Conservation (phyloP, 2,797 vertebrate species). For the Diglossa cyanea region DNA sequence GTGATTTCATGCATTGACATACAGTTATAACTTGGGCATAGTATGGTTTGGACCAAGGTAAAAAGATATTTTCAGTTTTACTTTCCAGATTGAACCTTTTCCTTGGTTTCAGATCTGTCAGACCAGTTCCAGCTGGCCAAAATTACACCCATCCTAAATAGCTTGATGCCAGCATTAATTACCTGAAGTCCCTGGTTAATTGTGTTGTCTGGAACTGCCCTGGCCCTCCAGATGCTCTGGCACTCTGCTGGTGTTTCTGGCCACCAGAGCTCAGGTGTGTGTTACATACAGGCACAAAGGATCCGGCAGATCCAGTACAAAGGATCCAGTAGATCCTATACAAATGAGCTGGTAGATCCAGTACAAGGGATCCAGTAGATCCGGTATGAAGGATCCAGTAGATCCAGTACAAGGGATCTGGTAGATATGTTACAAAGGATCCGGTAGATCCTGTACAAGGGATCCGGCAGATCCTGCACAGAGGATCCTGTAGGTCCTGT, state of each 20-base stretch:
- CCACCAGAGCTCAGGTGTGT: neutral
- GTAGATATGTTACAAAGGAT: too few relatives aligned
- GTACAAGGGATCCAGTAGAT: too few relatives aligned
- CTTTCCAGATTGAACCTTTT: neutral
- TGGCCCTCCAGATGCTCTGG: too few relatives aligned
- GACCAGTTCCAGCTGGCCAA: neutral
- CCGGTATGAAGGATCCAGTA: accelerated
- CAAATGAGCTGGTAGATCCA: too few relatives aligned
- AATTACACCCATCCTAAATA: neutral
- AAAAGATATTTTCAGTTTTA: neutral
- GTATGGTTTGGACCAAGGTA: neutral
- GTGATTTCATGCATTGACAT: neutral
- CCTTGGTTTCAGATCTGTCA: neutral
- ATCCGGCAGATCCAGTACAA: neutral
- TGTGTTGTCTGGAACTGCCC: neutral
- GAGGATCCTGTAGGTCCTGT: too few relatives aligned
- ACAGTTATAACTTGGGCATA: neutral
- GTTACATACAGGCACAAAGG: neutral
- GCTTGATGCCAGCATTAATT: neutral
- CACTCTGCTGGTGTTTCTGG: too few relatives aligned
- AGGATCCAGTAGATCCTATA: too few relatives aligned
- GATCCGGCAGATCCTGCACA: too few relatives aligned
- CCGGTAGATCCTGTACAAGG: accelerated
- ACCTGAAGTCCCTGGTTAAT: neutral
- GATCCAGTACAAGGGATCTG: too few relatives aligned